phyloP scores from a whole-genome alignment of 2,888 invertebrate genomes.

The Belgica antarctica region DNA sequence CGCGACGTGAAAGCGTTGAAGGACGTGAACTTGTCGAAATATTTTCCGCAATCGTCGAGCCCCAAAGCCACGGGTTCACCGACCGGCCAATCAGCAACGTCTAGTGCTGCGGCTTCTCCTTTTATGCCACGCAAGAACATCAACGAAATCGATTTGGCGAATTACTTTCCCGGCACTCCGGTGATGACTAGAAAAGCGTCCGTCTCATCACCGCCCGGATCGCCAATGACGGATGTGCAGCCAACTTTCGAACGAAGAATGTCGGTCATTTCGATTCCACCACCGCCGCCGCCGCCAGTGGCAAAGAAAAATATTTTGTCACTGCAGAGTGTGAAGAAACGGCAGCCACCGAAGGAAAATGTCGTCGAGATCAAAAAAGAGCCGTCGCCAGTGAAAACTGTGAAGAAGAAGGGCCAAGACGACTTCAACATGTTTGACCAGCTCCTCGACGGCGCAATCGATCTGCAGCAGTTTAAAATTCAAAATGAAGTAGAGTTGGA shows the following conservation, averaged over 20 bases:
- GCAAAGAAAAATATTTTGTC: constrained; percentile 44
- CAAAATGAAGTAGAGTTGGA: constrained; percentile 27
- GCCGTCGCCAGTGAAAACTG: constrained; percentile 31
- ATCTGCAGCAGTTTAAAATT: constrained; percentile 45
- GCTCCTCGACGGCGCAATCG: constrained; percentile 53
- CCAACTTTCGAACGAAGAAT: constrained; percentile 42
- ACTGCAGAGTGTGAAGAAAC: constrained; percentile 35
- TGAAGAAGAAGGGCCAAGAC: constrained; percentile 49
- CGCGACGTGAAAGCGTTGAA: constrained; percentile 54
- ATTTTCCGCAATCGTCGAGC: constrained; percentile 53
- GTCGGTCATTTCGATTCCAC: constrained; percentile 29
- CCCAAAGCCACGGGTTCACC: constrained; percentile 46
- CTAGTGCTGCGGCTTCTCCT: constrained; percentile 47
- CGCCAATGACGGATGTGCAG: constrained; percentile 46
- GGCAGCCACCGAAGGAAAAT: constrained; percentile 43
- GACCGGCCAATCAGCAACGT: constrained; percentile 49
- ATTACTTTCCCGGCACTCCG: constrained; percentile 41
- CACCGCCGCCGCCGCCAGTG: constrained; percentile 36
- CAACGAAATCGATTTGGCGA: constrained; percentile 41
- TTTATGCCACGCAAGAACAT: constrained; percentile 37
- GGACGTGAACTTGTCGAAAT: constrained; percentile 54
- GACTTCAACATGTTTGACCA: constrained; percentile 53
- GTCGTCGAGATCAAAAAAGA: constrained; percentile 29
- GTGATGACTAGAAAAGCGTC: constrained; percentile 45
- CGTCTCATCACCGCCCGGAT: constrained; percentile 51